Conservation (phyloP, 2,113 vertebrate genomes). For the Otocyon megalotis region DNA sequence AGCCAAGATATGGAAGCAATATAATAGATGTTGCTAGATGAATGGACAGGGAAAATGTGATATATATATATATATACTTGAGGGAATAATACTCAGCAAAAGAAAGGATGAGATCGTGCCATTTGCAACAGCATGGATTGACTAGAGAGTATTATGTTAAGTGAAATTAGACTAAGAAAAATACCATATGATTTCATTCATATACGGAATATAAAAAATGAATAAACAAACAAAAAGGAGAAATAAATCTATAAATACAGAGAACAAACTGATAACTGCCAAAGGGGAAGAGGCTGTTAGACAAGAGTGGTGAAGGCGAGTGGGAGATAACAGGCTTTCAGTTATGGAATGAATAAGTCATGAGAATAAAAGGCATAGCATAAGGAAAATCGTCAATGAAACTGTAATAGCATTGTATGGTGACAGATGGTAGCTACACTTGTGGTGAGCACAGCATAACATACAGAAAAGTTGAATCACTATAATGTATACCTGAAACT, state of each 20-base stretch:
- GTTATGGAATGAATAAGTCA: background rate
- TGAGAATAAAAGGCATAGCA: background rate
- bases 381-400: background rate
- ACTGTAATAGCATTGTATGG: background rate
- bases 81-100: background rate
- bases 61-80: background rate
- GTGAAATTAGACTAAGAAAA: background rate
- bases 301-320: background rate
- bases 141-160: background rate
- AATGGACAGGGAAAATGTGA: background rate
- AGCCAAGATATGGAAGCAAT: background rate
- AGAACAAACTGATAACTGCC: background rate
- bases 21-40: background rate
- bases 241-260: background rate
- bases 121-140: background rate
- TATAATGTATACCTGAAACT: background rate
- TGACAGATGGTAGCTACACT: background rate
- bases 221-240: background rate
- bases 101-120: background rate
- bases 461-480: background rate
- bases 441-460: background rate
- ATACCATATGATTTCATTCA: background rate
- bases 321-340: background rate
- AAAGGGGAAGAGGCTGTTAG: background rate
- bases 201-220: background rate